Evolutionary conservation across 2,888 invertebrate species (phyloP).

Genomic region (Brassicogethes aeneus): DNA sequence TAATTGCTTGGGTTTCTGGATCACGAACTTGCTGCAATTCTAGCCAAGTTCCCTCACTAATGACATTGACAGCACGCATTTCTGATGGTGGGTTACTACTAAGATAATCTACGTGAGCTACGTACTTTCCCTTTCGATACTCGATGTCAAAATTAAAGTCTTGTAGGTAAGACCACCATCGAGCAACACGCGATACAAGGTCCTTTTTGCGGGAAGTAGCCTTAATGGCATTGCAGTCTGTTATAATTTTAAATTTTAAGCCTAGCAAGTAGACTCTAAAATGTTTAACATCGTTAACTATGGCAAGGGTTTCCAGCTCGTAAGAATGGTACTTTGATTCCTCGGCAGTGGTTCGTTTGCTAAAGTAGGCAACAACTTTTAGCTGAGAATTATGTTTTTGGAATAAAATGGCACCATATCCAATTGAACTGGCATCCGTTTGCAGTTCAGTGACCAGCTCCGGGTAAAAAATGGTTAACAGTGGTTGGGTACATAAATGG

Average conservation of each 20-base stretch:
- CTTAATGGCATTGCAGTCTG: slow-evolving; percentile 32
- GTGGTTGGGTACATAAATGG: slow-evolving; percentile 5
- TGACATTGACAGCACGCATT: no score
- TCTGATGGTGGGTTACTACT: no score
- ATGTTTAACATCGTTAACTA: slow-evolving; percentile 21
- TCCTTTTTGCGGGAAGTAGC: slow-evolving; percentile 22
- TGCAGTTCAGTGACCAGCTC: slow-evolving; percentile 9
- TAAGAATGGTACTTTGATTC: slow-evolving; percentile 17
- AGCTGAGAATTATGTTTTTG: slow-evolving; percentile 10
- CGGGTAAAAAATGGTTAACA: slow-evolving; percentile 10
- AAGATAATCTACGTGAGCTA: no score
- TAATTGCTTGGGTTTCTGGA: no score
- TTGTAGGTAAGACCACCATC: slow-evolving; percentile 8
- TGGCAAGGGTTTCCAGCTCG: slow-evolving; percentile 28
- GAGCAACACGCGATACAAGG: slow-evolving; percentile 13
- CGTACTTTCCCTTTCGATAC: no score
- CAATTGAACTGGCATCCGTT: slow-evolving; percentile 10
- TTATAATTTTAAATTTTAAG: slow-evolving; percentile 19
- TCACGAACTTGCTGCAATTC: no score
- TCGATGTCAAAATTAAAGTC: no score
- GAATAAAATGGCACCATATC: slow-evolving; percentile 14
- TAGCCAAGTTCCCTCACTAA: no score
- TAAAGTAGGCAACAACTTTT: slow-evolving; percentile 18
- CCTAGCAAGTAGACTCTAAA: slow-evolving; percentile 24
- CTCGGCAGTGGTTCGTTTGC: slow-evolving; percentile 11